These are phyloP conservation scores for Drosophila paulistorum DNA, from an alignment of 1,140 invertebrate species.

Conservation along the genomic window DNA sequence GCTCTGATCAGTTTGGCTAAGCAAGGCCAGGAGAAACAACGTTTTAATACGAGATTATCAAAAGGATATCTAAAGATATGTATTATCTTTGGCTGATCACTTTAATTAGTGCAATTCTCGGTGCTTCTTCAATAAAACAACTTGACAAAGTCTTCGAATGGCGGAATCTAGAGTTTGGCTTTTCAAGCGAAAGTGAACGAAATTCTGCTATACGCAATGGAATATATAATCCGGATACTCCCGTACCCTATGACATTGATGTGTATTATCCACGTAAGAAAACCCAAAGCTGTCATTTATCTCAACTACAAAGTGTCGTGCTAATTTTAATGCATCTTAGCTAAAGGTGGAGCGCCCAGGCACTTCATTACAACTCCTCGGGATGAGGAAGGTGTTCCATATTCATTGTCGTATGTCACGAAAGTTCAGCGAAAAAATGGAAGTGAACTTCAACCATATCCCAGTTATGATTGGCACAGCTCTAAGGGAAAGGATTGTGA, in stretches of 20 bases:
- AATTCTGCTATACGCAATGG: neutral
- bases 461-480: neutral
- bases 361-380: neutral
- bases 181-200: neutral
- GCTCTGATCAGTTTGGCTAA: neutral
- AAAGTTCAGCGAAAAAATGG: neutral
- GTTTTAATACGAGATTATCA: neutral
- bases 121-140: neutral
- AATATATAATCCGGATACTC: neutral
- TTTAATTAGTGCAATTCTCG: neutral
- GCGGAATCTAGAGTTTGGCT: neutral
- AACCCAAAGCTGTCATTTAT: neutral
- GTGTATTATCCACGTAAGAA: conserved; percentile 4
- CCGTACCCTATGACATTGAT: neutral
- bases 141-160: neutral
- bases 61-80: neutral
- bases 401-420: neutral
- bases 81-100: neutral
- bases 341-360: neutral
- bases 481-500: neutral
- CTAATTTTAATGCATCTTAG: neutral
- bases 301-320: too few relatives aligned
- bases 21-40: neutral
- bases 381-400: neutral
- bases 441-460: neutral